Conservation (phyloP, 64 coral and sea anemone species). For the Cladopsammia gracilis region DNA sequence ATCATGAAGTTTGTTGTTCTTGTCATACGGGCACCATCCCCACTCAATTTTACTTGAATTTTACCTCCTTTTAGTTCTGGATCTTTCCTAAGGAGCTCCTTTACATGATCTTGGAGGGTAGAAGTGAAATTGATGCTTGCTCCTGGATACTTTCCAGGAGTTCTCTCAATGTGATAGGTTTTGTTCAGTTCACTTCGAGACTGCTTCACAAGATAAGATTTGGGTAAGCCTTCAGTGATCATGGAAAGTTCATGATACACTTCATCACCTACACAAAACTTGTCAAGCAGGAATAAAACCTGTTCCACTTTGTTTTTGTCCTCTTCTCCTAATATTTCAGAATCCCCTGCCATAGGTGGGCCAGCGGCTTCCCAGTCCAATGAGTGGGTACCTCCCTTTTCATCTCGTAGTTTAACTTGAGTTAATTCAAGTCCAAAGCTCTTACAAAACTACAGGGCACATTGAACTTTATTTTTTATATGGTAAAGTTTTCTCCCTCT, state of each 20-base stretch:
- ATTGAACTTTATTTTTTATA: slow-evolving; percentile 28
- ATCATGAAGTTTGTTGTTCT: slow-evolving; percentile 67
- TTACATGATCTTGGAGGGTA: slow-evolving; percentile 42
- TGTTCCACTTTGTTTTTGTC: slow-evolving; percentile 3
- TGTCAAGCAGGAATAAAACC: slow-evolving; percentile 24
- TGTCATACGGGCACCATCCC: slow-evolving; percentile 59
- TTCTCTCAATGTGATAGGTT: slow-evolving; percentile 47
- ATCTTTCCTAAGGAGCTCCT: not conserved
- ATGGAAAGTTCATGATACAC: slow-evolving; percentile 56
- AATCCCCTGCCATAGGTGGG: too few relatives aligned
- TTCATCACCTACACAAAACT: slow-evolving; percentile 37
- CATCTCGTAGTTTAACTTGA: slow-evolving; percentile 6
- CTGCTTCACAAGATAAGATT: slow-evolving; percentile 64
- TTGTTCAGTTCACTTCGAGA: slow-evolving; percentile 24
- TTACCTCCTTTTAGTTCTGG: slow-evolving; percentile 38
- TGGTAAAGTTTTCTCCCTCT: slow-evolving; percentile 37
- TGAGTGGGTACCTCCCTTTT: not conserved
- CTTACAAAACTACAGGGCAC: slow-evolving; percentile 40
- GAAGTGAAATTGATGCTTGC: slow-evolving; percentile 30
- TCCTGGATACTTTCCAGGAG: slow-evolving; percentile 22
- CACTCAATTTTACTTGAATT: slow-evolving; percentile 52
- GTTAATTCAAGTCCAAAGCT: slow-evolving; percentile 26
- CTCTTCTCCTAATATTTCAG: not conserved
- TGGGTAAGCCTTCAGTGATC: slow-evolving; percentile 29
- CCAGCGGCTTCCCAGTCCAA: not conserved